Base-by-base conservation (phyloP, 92 coral and sea anemone genomes). In the Blastomussa wellsi region DNA sequence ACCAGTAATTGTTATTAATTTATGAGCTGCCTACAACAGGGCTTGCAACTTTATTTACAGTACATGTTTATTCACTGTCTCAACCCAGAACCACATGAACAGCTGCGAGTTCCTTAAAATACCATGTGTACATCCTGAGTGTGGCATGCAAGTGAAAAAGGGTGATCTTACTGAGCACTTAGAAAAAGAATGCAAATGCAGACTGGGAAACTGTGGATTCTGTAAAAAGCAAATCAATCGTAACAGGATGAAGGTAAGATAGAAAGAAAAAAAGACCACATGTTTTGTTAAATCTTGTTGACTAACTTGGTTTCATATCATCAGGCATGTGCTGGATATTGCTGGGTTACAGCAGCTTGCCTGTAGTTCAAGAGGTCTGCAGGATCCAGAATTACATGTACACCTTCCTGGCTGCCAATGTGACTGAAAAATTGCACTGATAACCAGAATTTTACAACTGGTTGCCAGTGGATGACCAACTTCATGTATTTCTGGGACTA, bases 51-150 rank as follows among this genome's bases (percentile, higher is more conserved):
- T 26, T 44, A 24, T 26, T 9, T 57, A 6, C n/a, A n/a, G n/a
- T n/a, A n/a, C n/a, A n/a, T n/a, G 24, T 22, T 62, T 33, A 59
- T 24, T 59, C 10, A 9, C 10, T 62, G 68, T 62, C 33, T 62
- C 33, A 26, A 52, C 24, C 49, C 31, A 82, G 86, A 51, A 3
- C 52, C 91, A 89, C 83, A 66, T 75, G 17, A 79, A 72, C 28
- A 67, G 38, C 19, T 89, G 91, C 26, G 55, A 47, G 53, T 89
- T 75, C 31, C 80, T 89, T 55, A 79, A 79, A 84, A 81, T 88
- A 26, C 68, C 88, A 57, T 88, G 91, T 70, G 82, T 88, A 48
- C 76, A 82, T 74, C 85, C 81, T 28, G 82, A 74, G 70, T 89
- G 91, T 70, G 89, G 85, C 22, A 48, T 47, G 62, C 51, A 78